Evolutionary conservation across 2,888 invertebrate genomes (phyloP).

Genomic region (Epiblema foenella): DNA sequence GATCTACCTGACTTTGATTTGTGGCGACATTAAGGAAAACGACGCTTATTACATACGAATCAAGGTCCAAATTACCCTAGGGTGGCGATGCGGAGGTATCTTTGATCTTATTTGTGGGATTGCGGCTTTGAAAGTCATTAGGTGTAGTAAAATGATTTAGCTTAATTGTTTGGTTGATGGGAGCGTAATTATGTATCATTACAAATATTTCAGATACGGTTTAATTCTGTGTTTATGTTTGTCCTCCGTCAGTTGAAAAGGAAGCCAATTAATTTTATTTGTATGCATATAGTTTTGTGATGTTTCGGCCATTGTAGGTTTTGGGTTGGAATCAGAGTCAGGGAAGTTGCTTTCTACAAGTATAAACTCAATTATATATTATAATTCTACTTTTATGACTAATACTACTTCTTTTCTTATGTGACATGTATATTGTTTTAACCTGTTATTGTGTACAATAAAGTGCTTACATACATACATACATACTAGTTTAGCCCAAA

Average conservation of each 20-base stretch:
- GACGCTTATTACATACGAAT: constrained; percentile 42
- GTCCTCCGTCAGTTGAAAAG: not conserved
- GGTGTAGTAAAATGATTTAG: constrained; percentile 27
- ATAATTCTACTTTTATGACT: no score
- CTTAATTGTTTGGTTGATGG: constrained; percentile 14
- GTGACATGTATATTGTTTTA: no score
- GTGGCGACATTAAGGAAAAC: constrained; percentile 38
- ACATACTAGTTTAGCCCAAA: no score
- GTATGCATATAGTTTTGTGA: no score
- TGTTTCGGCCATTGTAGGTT: no score
- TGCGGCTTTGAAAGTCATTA: constrained; percentile 17
- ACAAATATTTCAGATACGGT: not conserved
- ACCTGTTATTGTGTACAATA: no score
- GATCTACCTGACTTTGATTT: constrained; percentile 43
- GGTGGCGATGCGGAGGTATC: not conserved
- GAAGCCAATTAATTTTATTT: no score
- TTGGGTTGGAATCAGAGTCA: no score
- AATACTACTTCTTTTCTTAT: not conserved
- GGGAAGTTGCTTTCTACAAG: no score
- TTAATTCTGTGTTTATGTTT: not conserved
- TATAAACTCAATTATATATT: no score
- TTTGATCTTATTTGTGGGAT: constrained; percentile 27
- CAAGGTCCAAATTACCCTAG: constrained; percentile 29
- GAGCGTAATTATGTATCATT: constrained; percentile 3
- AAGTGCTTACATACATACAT: no score